phyloP scores from a whole-genome alignment of 2,888 invertebrate genomes.

The Apeira syringaria region DNA sequence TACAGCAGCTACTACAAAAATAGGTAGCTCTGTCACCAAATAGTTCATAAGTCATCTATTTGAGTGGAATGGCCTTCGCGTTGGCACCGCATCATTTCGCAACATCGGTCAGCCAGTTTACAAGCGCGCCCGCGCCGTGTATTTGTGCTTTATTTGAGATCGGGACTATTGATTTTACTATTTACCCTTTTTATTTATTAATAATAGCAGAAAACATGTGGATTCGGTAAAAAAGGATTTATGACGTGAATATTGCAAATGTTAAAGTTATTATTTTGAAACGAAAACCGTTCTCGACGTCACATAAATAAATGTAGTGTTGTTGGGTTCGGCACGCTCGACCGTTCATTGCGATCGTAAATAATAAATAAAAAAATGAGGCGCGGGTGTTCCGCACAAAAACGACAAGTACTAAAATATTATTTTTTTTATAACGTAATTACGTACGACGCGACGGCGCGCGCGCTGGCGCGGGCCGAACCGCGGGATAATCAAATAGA shows the following conservation, averaged over 20 bases:
- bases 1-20: too few relatives aligned
- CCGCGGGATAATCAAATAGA: constrained; percentile 11
- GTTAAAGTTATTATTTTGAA: constrained; percentile 3
- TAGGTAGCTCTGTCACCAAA: too few relatives aligned
- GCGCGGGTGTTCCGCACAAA: constrained; percentile 28
- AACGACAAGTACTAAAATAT: constrained; percentile 44
- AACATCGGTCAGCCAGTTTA: too few relatives aligned
- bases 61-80: too few relatives aligned
- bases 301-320: constrained; percentile 17
- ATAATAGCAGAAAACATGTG: too few relatives aligned
- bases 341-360: constrained; percentile 56
- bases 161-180: too few relatives aligned
- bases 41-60: too few relatives aligned
- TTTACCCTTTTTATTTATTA: too few relatives aligned
- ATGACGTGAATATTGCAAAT: background rate
- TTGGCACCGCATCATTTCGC: too few relatives aligned
- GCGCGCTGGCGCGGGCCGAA: constrained; percentile 5
- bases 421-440: constrained; percentile 59
- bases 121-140: too few relatives aligned
- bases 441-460: constrained; percentile 24
- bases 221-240: too few relatives aligned
- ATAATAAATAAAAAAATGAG: constrained; percentile 47
- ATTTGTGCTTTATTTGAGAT: too few relatives aligned
- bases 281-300: constrained; percentile 4
- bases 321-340: constrained; percentile 25